Conservation (phyloP, 2,888 invertebrate genomes). For the Xestia sexstrigata region DNA sequence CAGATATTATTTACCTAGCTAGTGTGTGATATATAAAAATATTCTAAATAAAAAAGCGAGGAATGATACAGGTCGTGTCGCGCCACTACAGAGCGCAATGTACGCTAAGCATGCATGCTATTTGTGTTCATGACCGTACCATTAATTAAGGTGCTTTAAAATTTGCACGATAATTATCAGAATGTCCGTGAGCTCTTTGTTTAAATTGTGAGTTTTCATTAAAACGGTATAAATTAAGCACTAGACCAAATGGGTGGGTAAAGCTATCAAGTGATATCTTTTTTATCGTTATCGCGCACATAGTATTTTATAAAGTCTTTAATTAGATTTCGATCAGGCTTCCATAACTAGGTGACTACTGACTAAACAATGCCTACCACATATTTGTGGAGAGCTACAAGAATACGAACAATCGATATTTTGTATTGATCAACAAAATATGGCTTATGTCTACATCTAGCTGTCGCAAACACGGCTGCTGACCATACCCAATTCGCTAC, state of each 20-base stretch:
- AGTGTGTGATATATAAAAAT: slow-evolving; percentile 9
- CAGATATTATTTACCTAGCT: background rate
- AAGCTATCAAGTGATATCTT: slow-evolving; percentile 18
- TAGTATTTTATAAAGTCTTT: slow-evolving; percentile 24
- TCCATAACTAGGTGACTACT: slow-evolving; percentile 1
- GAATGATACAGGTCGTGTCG: slow-evolving; percentile 9
- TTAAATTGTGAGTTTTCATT: slow-evolving; percentile 54
- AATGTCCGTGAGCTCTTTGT: slow-evolving; percentile 64
- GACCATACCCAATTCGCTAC: slow-evolving; percentile 5
- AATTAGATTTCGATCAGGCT: slow-evolving; percentile 37
- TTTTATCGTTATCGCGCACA: slow-evolving; percentile 13
- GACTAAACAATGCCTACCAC: slow-evolving; percentile 15
- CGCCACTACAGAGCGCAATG: slow-evolving; percentile 16
- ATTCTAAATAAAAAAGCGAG: slow-evolving; percentile 15
- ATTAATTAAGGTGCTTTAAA: slow-evolving; percentile 67
- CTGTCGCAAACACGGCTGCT: background rate
- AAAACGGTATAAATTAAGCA: slow-evolving; percentile 28
- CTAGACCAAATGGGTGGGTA: background rate
- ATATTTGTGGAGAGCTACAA: slow-evolving; percentile 10
- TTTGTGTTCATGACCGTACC: slow-evolving; percentile 61
- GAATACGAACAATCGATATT: slow-evolving; percentile 10
- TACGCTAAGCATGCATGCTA: slow-evolving; percentile 49
- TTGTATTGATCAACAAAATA: background rate
- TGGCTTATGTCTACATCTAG: background rate
- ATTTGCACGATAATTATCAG: slow-evolving; percentile 60